Base-by-base conservation (phyloP, 2,888 invertebrate species). In the Lycophotia porphyrea region DNA sequence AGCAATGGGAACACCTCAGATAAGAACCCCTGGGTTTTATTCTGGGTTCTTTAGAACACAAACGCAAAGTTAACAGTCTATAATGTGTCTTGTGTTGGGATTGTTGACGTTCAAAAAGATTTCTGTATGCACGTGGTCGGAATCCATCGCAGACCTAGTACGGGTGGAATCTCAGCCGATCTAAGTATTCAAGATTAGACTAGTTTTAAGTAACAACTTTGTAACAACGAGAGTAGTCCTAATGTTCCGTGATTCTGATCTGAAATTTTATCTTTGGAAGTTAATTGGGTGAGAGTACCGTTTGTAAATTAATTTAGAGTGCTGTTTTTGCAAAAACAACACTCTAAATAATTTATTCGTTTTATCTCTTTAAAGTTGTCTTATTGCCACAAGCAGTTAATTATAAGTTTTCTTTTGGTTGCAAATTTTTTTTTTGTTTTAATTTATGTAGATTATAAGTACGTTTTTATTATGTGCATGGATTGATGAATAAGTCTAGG, bases 341-440 rank as follows among this genome's bases (percentile, higher is more conserved):
- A 75, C 27, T 49, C 1, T 21, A 27, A 31, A 63, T 36, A n/a
- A 24, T 65, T 21, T 18, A 60, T 39, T 34, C 1, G 34, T 63
- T 63, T 55, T 5, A 31, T 34, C 27, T 47, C 5, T 39, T 42
- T 4, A 68, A 39, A 42, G 21, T 71, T 49, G n/a, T 85, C 69
- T 3, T 84, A 80, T 84, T 75, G 79, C 86, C 87, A 86, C 88
- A 87, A 84, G 18, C 74, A 75, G 36, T 78, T 75, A 27, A 55
- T 76, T 67, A n/a, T 63, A 65, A 67, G 18, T 66, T 71, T 80
- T 60, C 36, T 74, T 80, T 82, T 67, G 67, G 69, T 82, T 82
- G 85, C 84, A 21, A 68, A 7, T 77, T 78, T 18, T 76, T 84
- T 77, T 58, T 77, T 61, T 13, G 34, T 49, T 74, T 66, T 71